phyloP scores from a whole-genome alignment of 53 echinoderm and acorn worm species.

The Mesocentrotus franciscanus region DNA sequence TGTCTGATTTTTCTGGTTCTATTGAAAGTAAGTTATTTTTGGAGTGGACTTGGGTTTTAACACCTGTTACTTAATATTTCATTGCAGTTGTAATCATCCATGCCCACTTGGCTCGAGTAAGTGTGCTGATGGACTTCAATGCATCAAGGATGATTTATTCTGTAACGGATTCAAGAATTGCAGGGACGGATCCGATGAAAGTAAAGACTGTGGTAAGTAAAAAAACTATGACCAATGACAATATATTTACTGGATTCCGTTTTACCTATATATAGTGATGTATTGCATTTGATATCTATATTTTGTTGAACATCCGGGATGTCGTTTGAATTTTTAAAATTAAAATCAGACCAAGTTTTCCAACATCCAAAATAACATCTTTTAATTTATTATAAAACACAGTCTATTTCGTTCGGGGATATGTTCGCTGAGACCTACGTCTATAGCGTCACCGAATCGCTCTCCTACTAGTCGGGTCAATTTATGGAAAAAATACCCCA shows the following conservation, averaged over 20 bases:
- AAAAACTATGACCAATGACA: neutral
- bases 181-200: constrained; percentile 79
- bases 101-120: constrained; percentile 73
- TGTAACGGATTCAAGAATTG: constrained; percentile 80
- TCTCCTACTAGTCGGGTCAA: no score
- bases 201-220: constrained; percentile 72
- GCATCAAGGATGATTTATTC: constrained; percentile 79
- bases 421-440: no score
- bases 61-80: neutral
- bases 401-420: no score
- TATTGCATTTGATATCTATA: neutral
- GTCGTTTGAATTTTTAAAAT: no score
- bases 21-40: no score
- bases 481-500: no score
- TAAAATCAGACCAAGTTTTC: no score
- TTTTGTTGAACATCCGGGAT: neutral
- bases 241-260: neutral
- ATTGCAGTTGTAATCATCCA: constrained; percentile 65
- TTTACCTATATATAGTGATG: no score
- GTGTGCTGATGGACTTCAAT: constrained; percentile 82
- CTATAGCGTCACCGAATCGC: no score
- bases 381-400: no score
- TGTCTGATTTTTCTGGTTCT: no score
- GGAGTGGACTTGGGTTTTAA: neutral
- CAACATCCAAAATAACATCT: no score